Evolutionary conservation across 2,888 invertebrate species (phyloP).

Genomic region (Mesopsocus fuscifrons): DNA sequence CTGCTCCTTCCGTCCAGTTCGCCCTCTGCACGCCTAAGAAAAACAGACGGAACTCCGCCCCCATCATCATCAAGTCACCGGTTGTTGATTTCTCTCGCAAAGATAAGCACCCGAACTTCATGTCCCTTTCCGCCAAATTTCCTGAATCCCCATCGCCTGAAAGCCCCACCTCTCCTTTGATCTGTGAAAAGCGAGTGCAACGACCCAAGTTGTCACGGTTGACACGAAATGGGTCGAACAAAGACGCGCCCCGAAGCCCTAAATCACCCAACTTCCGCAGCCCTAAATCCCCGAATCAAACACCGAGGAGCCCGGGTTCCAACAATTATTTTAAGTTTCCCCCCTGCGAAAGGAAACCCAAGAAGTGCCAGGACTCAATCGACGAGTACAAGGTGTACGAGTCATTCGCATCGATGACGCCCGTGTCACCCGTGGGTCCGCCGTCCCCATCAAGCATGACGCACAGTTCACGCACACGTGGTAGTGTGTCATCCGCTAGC

Average conservation of each 20-base stretch:
- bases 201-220: conserved; percentile 4
- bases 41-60: conserved; percentile 4
- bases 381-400: conserved; percentile 9
- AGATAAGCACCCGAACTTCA: conserved; percentile 6
- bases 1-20: conserved; percentile 1
- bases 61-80: conserved; percentile 8
- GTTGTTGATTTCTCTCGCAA: conserved; percentile 5
- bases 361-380: conserved; percentile 2
- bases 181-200: background rate
- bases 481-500: background rate
- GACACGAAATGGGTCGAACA: conserved; percentile 1
- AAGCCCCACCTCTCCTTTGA: background rate
- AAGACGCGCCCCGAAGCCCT: background rate
- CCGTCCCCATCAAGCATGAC: background rate
- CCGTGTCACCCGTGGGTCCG: conserved; percentile 2
- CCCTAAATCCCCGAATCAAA: background rate
- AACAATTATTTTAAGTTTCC: conserved; percentile 5
- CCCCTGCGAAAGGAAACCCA: conserved; percentile 3
- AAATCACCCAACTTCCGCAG: conserved; percentile 3
- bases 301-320: conserved; percentile 4
- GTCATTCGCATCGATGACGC: background rate
- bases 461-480: background rate
- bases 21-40: conserved; percentile 7
- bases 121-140: conserved; percentile 4
- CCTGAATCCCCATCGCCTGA: conserved; percentile 7